Evolutionary conservation across 2,797 vertebrate genomes (phyloP).

Genomic region (Malurus splendens): DNA sequence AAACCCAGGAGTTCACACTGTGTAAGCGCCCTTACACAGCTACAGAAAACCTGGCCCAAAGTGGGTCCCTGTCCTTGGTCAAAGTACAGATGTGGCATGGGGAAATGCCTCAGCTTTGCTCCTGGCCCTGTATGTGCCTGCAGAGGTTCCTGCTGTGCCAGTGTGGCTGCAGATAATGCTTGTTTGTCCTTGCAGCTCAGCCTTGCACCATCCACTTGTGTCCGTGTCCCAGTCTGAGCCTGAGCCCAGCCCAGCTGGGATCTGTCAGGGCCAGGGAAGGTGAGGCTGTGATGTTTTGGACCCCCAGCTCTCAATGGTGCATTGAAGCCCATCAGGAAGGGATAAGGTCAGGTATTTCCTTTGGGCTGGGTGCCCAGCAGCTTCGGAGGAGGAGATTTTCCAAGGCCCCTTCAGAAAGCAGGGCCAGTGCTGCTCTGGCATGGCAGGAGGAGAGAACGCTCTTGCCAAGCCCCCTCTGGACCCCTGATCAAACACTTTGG

Average conservation of each 20-base stretch:
- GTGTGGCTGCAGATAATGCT: not conserved
- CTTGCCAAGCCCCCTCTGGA: constrained; percentile 6
- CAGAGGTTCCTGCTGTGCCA: not conserved
- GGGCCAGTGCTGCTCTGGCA: constrained; percentile 1
- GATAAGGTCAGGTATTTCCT: constrained; percentile 48
- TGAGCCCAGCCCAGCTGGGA: not conserved
- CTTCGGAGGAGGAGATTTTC: constrained; percentile 11
- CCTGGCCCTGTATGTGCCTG: not conserved
- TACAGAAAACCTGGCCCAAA: not conserved
- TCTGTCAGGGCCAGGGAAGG: not conserved
- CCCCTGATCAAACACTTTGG: not conserved
- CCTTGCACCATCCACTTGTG: not conserved
- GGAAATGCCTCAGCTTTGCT: not conserved
- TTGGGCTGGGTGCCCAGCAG: constrained; percentile 46
- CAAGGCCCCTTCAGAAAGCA: not conserved
- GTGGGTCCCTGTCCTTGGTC: not conserved
- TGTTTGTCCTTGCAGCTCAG: not conserved
- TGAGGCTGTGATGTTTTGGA: not conserved
- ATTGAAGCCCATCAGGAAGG: constrained; percentile 45
- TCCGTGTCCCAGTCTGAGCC: not conserved
- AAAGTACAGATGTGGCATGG: not conserved
- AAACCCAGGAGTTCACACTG: not conserved
- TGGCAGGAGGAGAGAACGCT: not conserved
- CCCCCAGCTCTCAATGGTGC: constrained; percentile 27
- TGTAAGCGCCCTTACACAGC: not conserved